Percentiles rank a stretch among this genome's conserved stretches.
Evolutionary conservation across 2,797 vertebrate genomes (phyloP).

Genomic region (Molossus molossus): DNA sequence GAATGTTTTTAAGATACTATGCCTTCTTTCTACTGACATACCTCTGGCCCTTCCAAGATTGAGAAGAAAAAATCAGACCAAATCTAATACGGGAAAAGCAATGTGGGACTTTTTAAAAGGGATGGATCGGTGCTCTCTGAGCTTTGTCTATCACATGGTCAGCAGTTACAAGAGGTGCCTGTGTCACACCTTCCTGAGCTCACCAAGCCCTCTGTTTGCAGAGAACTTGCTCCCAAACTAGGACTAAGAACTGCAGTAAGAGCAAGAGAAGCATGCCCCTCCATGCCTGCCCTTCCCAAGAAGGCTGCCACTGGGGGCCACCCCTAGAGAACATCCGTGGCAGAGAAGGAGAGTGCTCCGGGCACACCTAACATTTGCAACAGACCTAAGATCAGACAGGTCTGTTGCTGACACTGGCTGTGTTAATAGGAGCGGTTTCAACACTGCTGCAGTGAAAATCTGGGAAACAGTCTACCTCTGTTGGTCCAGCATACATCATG

Average conservation of each 20-base stretch:
- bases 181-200: background rate
- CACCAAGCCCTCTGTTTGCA: background rate
- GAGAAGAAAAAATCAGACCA: background rate
- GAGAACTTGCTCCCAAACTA: background rate
- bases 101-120: background rate
- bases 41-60: background rate
- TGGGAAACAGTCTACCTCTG: conserved; percentile 93
- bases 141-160: background rate
- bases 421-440: background rate
- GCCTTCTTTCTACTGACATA: background rate
- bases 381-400: background rate
- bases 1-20: background rate
- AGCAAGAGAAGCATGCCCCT: background rate
- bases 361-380: background rate
- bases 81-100: background rate
- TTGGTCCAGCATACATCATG: conserved; percentile 99
- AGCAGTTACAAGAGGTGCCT: background rate
- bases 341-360: background rate
- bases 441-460: background rate
- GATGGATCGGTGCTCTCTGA: background rate
- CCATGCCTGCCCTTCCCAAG: background rate
- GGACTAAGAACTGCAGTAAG: background rate
- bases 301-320: background rate
- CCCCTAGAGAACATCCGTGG: background rate
- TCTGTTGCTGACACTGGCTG: too few species aligned